Conservation (phyloP, 2,113 vertebrate species). For the Pseudopipra pipra region DNA sequence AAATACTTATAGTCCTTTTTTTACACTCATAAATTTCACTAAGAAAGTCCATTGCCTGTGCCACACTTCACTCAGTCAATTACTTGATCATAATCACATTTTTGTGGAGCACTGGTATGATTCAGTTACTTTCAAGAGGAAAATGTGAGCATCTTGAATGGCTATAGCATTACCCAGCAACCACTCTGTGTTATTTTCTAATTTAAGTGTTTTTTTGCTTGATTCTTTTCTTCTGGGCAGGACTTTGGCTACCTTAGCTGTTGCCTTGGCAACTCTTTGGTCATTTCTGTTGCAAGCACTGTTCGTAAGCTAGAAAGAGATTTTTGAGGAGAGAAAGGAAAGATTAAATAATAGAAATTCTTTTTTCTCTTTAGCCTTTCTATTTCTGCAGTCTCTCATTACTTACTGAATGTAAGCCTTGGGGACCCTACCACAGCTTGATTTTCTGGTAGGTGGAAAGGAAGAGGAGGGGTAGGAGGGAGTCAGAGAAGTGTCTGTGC, state of each 20-base stretch:
- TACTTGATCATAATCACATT: neutral
- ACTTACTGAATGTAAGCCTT: neutral
- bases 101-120: neutral
- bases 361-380: neutral
- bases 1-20: neutral
- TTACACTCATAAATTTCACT: neutral
- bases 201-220: conserved; percentile 19
- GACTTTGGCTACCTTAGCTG: conserved; percentile 6
- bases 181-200: neutral
- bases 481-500: neutral
- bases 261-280: conserved; percentile 71
- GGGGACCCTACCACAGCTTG: neutral
- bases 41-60: neutral
- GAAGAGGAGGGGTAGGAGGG: fast-evolving
- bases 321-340: conserved; percentile 9
- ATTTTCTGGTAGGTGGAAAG: neutral
- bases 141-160: neutral
- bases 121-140: neutral
- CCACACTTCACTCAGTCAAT: neutral
- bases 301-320: conserved; percentile 44
- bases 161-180: neutral
- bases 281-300: conserved; percentile 52
- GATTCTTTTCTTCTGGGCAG: conserved; percentile 22
- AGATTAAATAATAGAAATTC: neutral
- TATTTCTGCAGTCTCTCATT: neutral